These are phyloP conservation scores for Myotis lucifugus DNA, from an alignment of 2,113 vertebrate genomes.

Conservation along the genomic window DNA sequence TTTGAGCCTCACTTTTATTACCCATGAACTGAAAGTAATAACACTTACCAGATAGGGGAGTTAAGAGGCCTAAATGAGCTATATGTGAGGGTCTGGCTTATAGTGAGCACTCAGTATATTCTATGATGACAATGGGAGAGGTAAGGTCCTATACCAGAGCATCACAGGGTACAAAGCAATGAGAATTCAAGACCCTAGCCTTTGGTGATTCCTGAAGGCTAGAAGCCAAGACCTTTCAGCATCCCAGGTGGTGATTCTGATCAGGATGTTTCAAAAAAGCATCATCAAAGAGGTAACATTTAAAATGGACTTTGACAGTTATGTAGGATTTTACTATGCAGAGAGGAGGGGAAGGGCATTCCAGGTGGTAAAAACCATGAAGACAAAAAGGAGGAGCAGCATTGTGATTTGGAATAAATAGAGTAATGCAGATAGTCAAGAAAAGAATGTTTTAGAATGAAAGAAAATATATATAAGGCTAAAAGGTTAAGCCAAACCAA, in stretches of 20 bases:
- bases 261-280: not conserved
- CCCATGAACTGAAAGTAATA: not conserved
- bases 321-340: not conserved
- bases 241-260: not conserved
- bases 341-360: not conserved
- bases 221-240: not conserved
- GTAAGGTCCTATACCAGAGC: not conserved
- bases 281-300: not conserved
- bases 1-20: not conserved
- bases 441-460: not conserved
- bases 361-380: not conserved
- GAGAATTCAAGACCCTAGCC: not conserved
- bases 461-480: not conserved
- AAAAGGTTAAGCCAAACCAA: not conserved
- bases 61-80: not conserved
- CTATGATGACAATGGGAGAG: not conserved
- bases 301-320: not conserved
- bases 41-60: not conserved
- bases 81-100: not conserved
- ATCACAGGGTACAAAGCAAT: not conserved
- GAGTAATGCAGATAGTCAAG: not conserved
- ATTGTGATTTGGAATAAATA: not conserved
- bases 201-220: no score
- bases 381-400: not conserved
- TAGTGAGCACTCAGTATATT: not conserved